These are phyloP conservation scores for Sparus aurata DNA, from an alignment of 2,797 vertebrate genomes.

Conservation along the genomic window DNA sequence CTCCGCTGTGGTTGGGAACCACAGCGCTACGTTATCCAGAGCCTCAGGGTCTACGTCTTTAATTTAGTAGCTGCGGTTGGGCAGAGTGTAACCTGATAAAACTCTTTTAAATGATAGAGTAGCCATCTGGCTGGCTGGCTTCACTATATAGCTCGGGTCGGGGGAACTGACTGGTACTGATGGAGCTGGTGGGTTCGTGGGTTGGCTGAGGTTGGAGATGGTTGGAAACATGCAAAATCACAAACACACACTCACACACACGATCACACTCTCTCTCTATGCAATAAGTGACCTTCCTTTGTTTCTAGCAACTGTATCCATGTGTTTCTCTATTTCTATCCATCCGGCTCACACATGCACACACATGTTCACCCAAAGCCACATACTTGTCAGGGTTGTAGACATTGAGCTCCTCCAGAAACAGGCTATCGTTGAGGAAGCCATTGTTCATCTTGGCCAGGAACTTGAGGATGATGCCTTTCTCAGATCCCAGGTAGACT, in stretches of 20 bases:
- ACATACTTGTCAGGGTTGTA: slow-evolving; percentile 98
- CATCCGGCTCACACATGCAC: slow-evolving; percentile 19
- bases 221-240: slow-evolving; percentile 72
- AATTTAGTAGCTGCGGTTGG: slow-evolving; percentile 83
- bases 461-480: slow-evolving; percentile 97
- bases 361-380: slow-evolving; percentile 33
- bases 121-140: slow-evolving; percentile 80
- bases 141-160: slow-evolving; percentile 64
- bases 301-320: slow-evolving; percentile 71
- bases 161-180: slow-evolving; percentile 70
- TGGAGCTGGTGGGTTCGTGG: slow-evolving; percentile 72
- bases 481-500: slow-evolving; percentile 98
- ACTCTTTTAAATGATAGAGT: slow-evolving; percentile 86
- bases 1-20: slow-evolving; percentile 72
- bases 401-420: slow-evolving; percentile 97
- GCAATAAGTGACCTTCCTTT: slow-evolving; percentile 39
- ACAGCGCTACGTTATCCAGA: slow-evolving; percentile 72
- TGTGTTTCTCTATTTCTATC: slow-evolving; percentile 48
- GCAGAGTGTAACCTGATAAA: slow-evolving; percentile 86
- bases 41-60: slow-evolving; percentile 80
- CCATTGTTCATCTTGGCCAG: slow-evolving; percentile 94
- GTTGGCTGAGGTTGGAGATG: slow-evolving; percentile 62
- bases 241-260: slow-evolving; percentile 45
- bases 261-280: slow-evolving; percentile 4
- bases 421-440: slow-evolving; percentile 96